Evolutionary conservation across 2,797 vertebrate species (phyloP), one percentile per base, ranked within the genome.

Genomic region (Sebastes iracundus): DNA sequence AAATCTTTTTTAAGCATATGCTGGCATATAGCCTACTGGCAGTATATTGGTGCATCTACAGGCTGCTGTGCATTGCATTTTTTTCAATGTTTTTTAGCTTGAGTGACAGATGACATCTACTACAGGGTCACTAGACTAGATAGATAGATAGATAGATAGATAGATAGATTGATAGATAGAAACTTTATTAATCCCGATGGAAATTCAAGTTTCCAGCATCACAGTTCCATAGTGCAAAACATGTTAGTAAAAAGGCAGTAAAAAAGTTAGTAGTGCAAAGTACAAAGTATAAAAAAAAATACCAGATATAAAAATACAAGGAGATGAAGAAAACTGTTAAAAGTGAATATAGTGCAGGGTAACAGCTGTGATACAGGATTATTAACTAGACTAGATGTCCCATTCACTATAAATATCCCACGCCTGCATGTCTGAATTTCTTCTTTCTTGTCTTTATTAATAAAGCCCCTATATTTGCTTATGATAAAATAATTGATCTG

Each of bases 401-500:
- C 52, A 68, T 42, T 49, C 46, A 27, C 18, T 49, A 52, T 38
- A 70, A 53, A 60, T 20, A 70, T 35, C 38, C 10, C n/a, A 33
- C 25, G 1, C 10, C 6, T 52, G 49, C 16, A 18, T 23, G 32
- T 66, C 23, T 59, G 23, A 20, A 25, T 35, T 23, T 38, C 8
- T n/a, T 52, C 16, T 32, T 33, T n/a, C 4, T 23, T 33, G 9
- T 49, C 1, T 32, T 18, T 30, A 20, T 12, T 2, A 0, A n/a
- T n/a, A 16, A 0, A n/a, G 49, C 49, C 49, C n/a, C 3, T 27
- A 12, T 7, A 52, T 6, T n/a, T 25, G 4, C 2, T 23, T 10
- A 13, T 53, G 27, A 46, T 25, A 9, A 27, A 49, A 49, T 49
- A 7, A 42, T 2, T 2, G 5, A 52, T 71, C 46, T 27, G 22